phyloP scores from a whole-genome alignment of 1,140 invertebrate species.

The Amphibalanus amphitrite region DNA sequence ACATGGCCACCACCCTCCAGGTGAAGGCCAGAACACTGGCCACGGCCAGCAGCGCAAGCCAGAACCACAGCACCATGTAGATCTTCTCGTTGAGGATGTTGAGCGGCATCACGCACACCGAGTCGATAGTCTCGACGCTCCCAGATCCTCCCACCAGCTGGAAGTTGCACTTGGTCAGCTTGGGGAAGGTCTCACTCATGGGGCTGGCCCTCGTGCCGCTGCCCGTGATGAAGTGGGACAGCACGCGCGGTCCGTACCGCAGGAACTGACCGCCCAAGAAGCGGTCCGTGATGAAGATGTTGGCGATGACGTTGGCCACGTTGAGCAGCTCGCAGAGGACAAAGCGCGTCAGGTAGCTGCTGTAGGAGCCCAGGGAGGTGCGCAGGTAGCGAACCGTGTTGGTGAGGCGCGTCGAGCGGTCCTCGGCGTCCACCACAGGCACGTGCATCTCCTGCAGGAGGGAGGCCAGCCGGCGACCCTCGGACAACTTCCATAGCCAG shows the following conservation, averaged over 20 bases:
- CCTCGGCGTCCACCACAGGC: constrained; percentile 11
- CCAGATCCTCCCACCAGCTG: background rate
- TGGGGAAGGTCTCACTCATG: constrained; percentile 52
- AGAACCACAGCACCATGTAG: constrained; percentile 37
- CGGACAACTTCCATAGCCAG: constrained; percentile 81
- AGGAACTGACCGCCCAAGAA: constrained; percentile 32
- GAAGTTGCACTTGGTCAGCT: constrained; percentile 29
- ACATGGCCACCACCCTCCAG: constrained; percentile 17
- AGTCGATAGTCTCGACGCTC: constrained; percentile 30
- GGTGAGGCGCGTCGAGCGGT: background rate
- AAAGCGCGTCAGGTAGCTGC: constrained; percentile 13
- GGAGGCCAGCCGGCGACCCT: constrained; percentile 33
- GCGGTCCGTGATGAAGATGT: constrained; percentile 28
- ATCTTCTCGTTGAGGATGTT: constrained; percentile 79
- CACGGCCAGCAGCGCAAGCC: constrained; percentile 23
- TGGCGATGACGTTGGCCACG: constrained; percentile 26
- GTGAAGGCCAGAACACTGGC: constrained; percentile 21
- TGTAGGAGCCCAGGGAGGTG: background rate
- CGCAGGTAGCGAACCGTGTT: background rate
- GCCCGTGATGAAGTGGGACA: constrained; percentile 19
- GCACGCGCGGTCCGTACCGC: constrained; percentile 26
- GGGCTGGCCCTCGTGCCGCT: constrained; percentile 31
- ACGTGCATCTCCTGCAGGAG: constrained; percentile 15
- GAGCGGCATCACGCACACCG: constrained; percentile 61
- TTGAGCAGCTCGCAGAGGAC: constrained; percentile 24